These are phyloP conservation scores for Epinotia bilunana DNA, from an alignment of 2,888 invertebrate genomes.

Conservation along the genomic window DNA sequence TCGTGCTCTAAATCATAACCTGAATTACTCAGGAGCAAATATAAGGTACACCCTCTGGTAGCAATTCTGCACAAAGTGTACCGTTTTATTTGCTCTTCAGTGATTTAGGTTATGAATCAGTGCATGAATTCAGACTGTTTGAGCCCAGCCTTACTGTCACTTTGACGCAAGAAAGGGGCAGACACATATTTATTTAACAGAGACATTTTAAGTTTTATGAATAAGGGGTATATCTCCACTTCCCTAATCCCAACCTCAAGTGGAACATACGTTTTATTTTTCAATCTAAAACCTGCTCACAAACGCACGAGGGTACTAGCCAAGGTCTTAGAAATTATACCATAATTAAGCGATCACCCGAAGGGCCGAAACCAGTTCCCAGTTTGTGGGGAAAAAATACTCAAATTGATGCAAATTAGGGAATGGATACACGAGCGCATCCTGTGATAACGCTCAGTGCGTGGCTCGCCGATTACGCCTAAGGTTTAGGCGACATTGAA, in stretches of 20 bases:
- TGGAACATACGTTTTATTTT: neutral
- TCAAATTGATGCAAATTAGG: slow-evolving; percentile 40
- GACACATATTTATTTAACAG: no score
- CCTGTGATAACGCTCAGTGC: slow-evolving; percentile 18
- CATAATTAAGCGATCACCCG: slow-evolving; percentile 22
- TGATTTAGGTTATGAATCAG: no score
- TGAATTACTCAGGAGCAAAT: no score
- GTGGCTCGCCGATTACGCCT: slow-evolving; percentile 16
- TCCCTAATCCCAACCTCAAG: neutral
- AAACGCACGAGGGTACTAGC: slow-evolving; percentile 10
- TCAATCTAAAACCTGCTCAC: neutral
- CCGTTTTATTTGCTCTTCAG: no score
- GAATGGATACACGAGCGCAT: slow-evolving; percentile 30
- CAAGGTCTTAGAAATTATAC: slow-evolving; percentile 26
- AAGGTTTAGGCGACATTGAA: slow-evolving; percentile 37
- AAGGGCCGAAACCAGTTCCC: slow-evolving; percentile 36
- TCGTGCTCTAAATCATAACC: no score
- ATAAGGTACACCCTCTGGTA: no score
- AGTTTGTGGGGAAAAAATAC: slow-evolving; percentile 30
- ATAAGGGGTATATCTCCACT: no score
- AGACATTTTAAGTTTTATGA: no score
- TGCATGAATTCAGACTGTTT: no score
- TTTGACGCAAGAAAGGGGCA: no score
- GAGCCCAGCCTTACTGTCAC: no score
- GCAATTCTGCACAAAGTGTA: no score